Evolutionary conservation across 2,888 invertebrate genomes (phyloP).

Genomic region (Agriopis marginaria): DNA sequence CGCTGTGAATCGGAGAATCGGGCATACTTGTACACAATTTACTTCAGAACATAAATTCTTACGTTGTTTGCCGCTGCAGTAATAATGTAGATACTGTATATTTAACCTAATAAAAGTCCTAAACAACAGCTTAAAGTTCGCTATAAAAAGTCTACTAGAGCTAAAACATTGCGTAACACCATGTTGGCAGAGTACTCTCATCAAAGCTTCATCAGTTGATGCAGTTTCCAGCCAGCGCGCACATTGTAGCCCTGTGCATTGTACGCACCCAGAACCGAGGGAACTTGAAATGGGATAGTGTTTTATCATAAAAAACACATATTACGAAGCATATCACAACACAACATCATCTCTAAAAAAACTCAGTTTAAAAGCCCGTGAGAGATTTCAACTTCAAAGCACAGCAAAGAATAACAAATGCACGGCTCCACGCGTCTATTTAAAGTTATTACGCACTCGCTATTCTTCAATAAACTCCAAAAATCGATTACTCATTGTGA

Average conservation of each 20-base stretch:
- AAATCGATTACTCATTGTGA: constrained; percentile 76
- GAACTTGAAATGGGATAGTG: constrained; percentile 12
- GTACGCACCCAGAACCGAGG: constrained; percentile 25
- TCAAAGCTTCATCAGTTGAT: constrained; percentile 49
- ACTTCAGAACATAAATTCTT: no score
- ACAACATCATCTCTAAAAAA: constrained; percentile 6
- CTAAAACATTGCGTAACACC: constrained; percentile 13
- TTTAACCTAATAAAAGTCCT: constrained; percentile 1
- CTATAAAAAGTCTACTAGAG: not conserved
- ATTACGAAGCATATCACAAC: not conserved
- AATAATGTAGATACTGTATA: no score
- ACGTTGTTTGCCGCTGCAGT: no score
- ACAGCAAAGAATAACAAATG: constrained; percentile 42
- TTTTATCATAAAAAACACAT: constrained; percentile 2
- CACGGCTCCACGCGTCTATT: constrained; percentile 48
- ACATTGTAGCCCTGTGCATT: constrained; percentile 40
- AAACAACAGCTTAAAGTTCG: not conserved
- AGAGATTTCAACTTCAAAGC: constrained; percentile 46
- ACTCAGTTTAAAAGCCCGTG: constrained; percentile 32
- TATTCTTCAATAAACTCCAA: constrained; percentile 62
- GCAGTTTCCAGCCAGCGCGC: constrained; percentile 38
- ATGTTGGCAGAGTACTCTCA: constrained; percentile 43
- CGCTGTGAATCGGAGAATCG: no score
- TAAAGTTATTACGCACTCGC: constrained; percentile 52
- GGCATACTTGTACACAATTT: no score